Conservation (phyloP, 2,888 invertebrate genomes). For the Drosophila austrosaltans region DNA sequence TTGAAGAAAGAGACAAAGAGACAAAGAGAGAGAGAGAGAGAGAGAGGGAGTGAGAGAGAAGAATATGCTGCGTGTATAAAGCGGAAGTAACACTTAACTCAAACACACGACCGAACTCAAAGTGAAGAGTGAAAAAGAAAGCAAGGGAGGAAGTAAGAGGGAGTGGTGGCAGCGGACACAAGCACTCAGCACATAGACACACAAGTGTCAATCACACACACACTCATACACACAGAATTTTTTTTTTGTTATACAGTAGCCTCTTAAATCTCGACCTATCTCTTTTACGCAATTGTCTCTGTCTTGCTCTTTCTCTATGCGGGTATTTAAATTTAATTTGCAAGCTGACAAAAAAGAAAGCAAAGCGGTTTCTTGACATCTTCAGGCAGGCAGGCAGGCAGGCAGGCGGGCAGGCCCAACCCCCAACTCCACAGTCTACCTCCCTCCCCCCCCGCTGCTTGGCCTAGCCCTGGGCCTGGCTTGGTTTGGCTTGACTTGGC, state of each 20-base stretch:
- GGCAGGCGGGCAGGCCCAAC: no score
- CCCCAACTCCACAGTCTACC: constrained; percentile 27
- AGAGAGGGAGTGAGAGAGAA: constrained; percentile 17
- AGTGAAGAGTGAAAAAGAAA: background rate
- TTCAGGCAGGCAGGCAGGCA: constrained; percentile 12
- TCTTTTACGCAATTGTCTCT: constrained; percentile 10
- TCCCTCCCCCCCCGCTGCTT: constrained; percentile 27
- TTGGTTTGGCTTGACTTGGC: no score
- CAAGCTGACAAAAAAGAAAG: constrained; percentile 76
- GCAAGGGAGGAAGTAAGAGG: constrained; percentile 6
- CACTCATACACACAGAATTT: constrained; percentile 9
- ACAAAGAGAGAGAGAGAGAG: background rate
- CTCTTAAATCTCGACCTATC: constrained; percentile 40
- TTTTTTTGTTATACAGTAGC: constrained; percentile 43
- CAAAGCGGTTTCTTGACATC: constrained; percentile 67
- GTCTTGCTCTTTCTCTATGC: constrained; percentile 19
- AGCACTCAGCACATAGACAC: constrained; percentile 25
- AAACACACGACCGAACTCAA: constrained; percentile 43
- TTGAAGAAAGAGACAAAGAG: background rate
- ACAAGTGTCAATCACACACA: constrained; percentile 56
- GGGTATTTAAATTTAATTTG: constrained; percentile 73
- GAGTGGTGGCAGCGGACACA: constrained; percentile 35
- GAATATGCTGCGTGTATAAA: constrained; percentile 56
- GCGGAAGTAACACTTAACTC: constrained; percentile 76
- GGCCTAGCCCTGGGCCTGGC: background rate